phyloP scores from a whole-genome alignment of 2,888 invertebrate species.

The Drosophila mulleri region DNA sequence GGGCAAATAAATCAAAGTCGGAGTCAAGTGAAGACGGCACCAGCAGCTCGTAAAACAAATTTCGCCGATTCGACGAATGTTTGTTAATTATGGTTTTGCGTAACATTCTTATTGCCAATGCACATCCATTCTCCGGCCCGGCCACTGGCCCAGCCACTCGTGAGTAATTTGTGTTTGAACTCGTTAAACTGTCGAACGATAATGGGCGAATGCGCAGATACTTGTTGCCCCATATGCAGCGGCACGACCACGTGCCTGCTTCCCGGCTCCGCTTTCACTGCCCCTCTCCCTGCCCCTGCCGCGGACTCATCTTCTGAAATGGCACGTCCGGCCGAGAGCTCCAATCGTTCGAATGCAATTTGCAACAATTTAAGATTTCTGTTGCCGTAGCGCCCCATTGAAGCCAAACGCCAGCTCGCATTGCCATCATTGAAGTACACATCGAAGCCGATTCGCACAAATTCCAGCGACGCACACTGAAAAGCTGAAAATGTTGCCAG shows the following conservation, averaged over 20 bases:
- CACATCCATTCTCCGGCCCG: slow-evolving; percentile 21
- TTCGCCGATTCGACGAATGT: slow-evolving; percentile 68
- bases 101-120: slow-evolving; percentile 59
- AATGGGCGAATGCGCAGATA: slow-evolving; percentile 56
- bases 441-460: slow-evolving; percentile 45
- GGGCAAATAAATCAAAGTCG: slow-evolving; percentile 70
- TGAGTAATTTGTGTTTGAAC: slow-evolving; percentile 76
- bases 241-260: slow-evolving; percentile 58
- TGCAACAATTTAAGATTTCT: slow-evolving; percentile 75
- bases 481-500: slow-evolving; percentile 65
- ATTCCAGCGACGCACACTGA: slow-evolving; percentile 60
- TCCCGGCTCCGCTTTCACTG: slow-evolving; percentile 11
- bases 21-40: slow-evolving; percentile 31
- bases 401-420: slow-evolving; percentile 67
- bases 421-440: slow-evolving; percentile 37
- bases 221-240: slow-evolving; percentile 63
- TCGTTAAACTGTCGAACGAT: slow-evolving; percentile 75
- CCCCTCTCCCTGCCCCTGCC: background rate
- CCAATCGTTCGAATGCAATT: slow-evolving; percentile 64
- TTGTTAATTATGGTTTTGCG: slow-evolving; percentile 78
- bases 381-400: slow-evolving; percentile 54
- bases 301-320: slow-evolving; percentile 62
- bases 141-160: slow-evolving; percentile 46
- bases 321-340: slow-evolving; percentile 68
- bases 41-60: slow-evolving; percentile 67